Percentiles rank a stretch among this genome's conserved stretches.
These are phyloP conservation scores for Albula goreensis DNA, from an alignment of 2,113 vertebrate species.

Conservation along the genomic window DNA sequence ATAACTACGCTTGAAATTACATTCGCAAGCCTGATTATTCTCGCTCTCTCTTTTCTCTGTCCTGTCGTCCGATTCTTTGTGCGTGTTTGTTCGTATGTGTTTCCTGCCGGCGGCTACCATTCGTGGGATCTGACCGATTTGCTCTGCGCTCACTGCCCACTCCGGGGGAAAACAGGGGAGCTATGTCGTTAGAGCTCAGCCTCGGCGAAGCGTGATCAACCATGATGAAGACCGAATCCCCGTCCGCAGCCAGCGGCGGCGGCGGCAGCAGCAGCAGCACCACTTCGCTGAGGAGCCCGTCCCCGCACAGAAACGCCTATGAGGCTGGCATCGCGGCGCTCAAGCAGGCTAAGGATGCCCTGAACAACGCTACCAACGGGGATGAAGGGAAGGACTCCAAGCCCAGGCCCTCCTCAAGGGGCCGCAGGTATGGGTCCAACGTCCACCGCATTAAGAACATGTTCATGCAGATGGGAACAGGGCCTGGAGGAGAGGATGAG, in stretches of 20 bases:
- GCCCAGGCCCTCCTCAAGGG: slow-evolving; percentile 72
- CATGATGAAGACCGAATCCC: slow-evolving; percentile 94
- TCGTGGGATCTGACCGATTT: slow-evolving; percentile 44
- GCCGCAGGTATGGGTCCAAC: slow-evolving; percentile 96
- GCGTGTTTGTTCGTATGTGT: slow-evolving; percentile 1
- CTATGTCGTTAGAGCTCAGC: slow-evolving; percentile 69
- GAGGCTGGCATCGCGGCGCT: slow-evolving; percentile 91
- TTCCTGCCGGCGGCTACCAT: slow-evolving; percentile 24
- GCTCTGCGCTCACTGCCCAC: slow-evolving; percentile 42
- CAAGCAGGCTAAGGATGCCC: slow-evolving; percentile 75
- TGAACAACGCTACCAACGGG: slow-evolving; percentile 75
- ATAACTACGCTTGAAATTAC: neutral
- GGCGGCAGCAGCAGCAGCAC: slow-evolving; percentile 58
- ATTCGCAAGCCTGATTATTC: neutral
- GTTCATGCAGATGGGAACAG: slow-evolving; percentile 96
- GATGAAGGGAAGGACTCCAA: slow-evolving; percentile 76
- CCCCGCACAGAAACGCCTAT: slow-evolving; percentile 92
- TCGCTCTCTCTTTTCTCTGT: neutral
- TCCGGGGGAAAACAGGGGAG: slow-evolving; percentile 55
- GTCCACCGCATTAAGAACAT: slow-evolving; percentile 98
- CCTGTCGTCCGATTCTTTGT: neutral
- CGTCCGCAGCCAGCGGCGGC: slow-evolving; percentile 71
- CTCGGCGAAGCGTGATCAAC: slow-evolving; percentile 69
- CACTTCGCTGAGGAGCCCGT: slow-evolving; percentile 83
- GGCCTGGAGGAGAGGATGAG: slow-evolving; percentile 67